These are phyloP conservation scores for Pyralis farinalis DNA, from an alignment of 2,888 invertebrate genomes.

Conservation along the genomic window DNA sequence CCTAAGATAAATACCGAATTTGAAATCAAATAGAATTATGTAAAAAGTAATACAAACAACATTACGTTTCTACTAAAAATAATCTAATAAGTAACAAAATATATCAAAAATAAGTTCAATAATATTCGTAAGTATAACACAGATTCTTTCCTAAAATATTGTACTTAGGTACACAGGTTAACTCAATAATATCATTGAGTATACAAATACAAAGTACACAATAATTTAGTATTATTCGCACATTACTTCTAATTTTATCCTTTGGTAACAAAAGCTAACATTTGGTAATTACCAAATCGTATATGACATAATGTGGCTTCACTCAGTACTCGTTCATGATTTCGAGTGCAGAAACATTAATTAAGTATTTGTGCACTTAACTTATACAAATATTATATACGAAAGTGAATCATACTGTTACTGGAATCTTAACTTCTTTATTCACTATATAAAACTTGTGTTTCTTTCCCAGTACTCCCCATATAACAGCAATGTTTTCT, in stretches of 20 bases:
- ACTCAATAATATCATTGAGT: background rate
- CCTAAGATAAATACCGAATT: too few species aligned
- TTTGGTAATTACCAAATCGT: conserved; percentile 14
- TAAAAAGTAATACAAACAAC: too few species aligned
- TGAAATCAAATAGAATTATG: too few species aligned
- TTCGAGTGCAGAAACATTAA: conserved; percentile 38
- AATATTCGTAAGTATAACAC: too few species aligned
- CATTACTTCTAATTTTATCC: conserved; percentile 13
- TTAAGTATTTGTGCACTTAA: conserved; percentile 66
- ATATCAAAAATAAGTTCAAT: background rate
- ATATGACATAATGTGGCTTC: conserved; percentile 5
- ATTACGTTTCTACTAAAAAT: too few species aligned
- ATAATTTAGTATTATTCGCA: background rate
- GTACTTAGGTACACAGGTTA: background rate
- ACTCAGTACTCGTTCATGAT: background rate
- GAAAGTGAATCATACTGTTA: conserved; percentile 78
- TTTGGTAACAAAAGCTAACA: conserved; percentile 22
- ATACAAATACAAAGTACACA: background rate
- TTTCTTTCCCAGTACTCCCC: conserved; percentile 96
- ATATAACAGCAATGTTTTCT: conserved; percentile 96
- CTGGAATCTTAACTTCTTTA: conserved; percentile 89
- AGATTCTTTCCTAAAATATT: background rate
- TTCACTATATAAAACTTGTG: conserved; percentile 98
- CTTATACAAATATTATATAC: conserved; percentile 33
- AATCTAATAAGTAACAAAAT: background rate